Conservation (phyloP, 53 echinoderm and acorn worm species). For the Antedon mediterranea region DNA sequence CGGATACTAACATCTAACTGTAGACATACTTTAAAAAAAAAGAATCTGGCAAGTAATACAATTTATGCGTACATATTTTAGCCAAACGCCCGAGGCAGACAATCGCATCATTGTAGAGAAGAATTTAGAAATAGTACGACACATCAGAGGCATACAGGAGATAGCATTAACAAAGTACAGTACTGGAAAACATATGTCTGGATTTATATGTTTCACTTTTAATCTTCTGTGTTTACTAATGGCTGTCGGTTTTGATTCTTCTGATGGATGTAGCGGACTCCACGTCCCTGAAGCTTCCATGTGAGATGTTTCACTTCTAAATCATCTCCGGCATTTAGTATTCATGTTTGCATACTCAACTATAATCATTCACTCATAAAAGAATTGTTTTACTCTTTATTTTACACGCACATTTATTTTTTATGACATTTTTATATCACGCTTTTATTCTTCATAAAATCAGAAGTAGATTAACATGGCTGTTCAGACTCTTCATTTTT, state of each 20-base stretch:
- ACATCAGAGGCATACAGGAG: not conserved
- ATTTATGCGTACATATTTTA: not conserved
- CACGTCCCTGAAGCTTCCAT: not conserved
- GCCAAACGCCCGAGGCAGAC: not conserved
- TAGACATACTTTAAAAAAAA: too few species aligned
- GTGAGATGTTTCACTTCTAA: not conserved
- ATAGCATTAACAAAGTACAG: not conserved
- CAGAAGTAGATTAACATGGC: too few species aligned
- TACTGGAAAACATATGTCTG: not conserved
- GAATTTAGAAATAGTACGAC: not conserved
- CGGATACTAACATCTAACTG: too few species aligned
- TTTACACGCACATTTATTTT: too few species aligned
- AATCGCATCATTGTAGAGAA: not conserved
- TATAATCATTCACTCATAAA: not conserved
- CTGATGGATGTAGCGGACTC: not conserved
- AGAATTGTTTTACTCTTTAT: too few species aligned
- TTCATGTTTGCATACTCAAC: not conserved
- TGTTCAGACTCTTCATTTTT: too few species aligned
- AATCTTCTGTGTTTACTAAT: not conserved
- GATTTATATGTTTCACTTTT: not conserved
- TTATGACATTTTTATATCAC: too few species aligned
- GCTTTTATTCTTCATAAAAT: too few species aligned
- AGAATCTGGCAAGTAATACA: not conserved
- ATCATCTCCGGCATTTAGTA: not conserved
- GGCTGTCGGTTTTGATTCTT: not conserved